Evolutionary conservation across 2,888 invertebrate species (phyloP), one percentile per base, ranked within the genome.

Genomic region (Archips crataeganus): DNA sequence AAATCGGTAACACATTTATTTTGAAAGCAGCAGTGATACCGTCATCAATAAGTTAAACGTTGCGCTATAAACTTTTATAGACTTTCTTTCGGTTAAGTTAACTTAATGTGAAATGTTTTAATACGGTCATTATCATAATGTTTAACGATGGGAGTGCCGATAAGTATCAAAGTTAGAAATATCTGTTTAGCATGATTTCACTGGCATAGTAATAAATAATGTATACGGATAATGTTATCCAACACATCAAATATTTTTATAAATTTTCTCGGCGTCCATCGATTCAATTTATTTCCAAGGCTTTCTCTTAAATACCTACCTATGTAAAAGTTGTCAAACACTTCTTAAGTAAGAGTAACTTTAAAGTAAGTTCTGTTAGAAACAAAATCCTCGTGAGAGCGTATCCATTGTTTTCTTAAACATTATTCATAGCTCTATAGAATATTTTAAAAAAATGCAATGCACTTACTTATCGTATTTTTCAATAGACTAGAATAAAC

Each of bases 81-180:
- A 73, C 73, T 73, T 73, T 73, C 73, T 68, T 73, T 67, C 61
- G 54, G 61, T 67, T 36, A 73, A 73, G 57, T 68, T 63, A 47
- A 47, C 67, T 60, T 59, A 72, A 72, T 68, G 73, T 72, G 57
- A 68, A 59, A 39, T 57, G 47, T 34, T 57, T 47, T 68, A 67
- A 72, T 45, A 13, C 61, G 54, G 61, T 63, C 42, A 64, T 73
- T 73, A 73, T 49, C 39, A 42, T 39, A 47, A 47, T 49, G 10
- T 34, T 65, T 65, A 32, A 11, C 54, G 54, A 54, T 54, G 66
- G 65, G 70, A 63, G 45, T 15, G 63, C 34, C 62, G 71, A 61
- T 63, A 63, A 68, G 67, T 72, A 63, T 57, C 59, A 6, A 59
- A 51, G 63, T 73, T 69, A 64, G 49, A 23, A 54, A 62, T 51